Percentiles rank a stretch among this genome's conserved stretches.
Conservation (phyloP, 2,888 invertebrate species). For the Lathronympha strigana region DNA sequence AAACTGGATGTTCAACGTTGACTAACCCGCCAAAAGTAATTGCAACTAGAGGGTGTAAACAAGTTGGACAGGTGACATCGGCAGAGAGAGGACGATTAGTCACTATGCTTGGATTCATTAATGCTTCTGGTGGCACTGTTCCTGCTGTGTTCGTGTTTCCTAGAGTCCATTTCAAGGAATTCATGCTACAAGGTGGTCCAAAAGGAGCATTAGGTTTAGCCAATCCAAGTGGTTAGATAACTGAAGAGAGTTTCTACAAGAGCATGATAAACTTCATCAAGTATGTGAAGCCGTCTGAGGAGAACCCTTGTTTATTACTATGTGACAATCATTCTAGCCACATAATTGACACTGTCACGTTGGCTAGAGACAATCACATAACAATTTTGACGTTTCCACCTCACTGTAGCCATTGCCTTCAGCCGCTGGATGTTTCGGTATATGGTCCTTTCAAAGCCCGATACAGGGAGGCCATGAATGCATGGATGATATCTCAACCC, state of each 20-base stretch:
- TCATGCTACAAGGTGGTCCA: slow-evolving; percentile 13
- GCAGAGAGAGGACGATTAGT: slow-evolving; percentile 37
- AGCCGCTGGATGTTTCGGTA: slow-evolving; percentile 41
- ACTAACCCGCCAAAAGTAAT: slow-evolving; percentile 45
- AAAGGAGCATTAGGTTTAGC: slow-evolving; percentile 10
- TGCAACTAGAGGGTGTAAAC: slow-evolving; percentile 42
- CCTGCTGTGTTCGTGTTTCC: slow-evolving; percentile 9
- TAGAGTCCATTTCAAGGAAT: slow-evolving; percentile 11
- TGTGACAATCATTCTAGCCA: not conserved
- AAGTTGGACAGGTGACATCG: slow-evolving; percentile 45
- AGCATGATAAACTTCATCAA: slow-evolving; percentile 44
- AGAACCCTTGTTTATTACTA: not conserved
- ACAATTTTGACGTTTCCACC: slow-evolving; percentile 43
- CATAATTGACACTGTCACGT: not conserved
- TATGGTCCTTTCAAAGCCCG: slow-evolving; percentile 43
- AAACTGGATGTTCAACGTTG: slow-evolving; percentile 43
- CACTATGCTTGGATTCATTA: not conserved
- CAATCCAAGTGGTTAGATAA: slow-evolving; percentile 41
- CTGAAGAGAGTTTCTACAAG: slow-evolving; percentile 45
- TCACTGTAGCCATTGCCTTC: slow-evolving; percentile 42
- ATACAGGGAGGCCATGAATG: slow-evolving; percentile 44
- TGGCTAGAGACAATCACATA: slow-evolving; percentile 20
- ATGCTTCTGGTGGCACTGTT: slow-evolving; percentile 8
- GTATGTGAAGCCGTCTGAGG: slow-evolving; percentile 11
- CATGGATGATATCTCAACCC: slow-evolving; percentile 44